Evolutionary conservation across 1,140 invertebrate species (phyloP).

Genomic region (Drosophila lini): DNA sequence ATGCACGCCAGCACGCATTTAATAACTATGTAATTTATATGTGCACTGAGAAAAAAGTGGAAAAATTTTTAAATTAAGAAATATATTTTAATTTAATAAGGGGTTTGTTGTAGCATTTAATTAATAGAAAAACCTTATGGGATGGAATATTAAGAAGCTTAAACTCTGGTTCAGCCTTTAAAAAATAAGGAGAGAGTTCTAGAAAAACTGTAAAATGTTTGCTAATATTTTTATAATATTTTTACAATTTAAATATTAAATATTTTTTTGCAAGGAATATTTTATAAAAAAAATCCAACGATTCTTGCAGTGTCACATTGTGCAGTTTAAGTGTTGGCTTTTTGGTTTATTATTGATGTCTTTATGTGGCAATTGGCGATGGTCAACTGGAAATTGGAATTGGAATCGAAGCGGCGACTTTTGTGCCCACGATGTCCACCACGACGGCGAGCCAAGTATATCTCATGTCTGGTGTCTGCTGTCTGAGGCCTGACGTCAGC

Average conservation of each 20-base stretch:
- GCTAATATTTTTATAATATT: too few relatives aligned
- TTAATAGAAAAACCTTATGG: too few relatives aligned
- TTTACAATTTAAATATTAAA: background rate
- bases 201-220: too few relatives aligned
- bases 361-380: conserved; percentile 70
- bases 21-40: conserved; percentile 25
- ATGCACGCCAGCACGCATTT: conserved; percentile 30
- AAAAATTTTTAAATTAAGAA: background rate
- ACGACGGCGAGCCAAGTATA: background rate
- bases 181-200: too few relatives aligned
- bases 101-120: background rate
- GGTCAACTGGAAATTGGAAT: conserved; percentile 72
- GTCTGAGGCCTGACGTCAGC: conserved; percentile 64
- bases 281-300: background rate
- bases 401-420: conserved; percentile 34
- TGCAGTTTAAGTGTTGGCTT: conserved; percentile 27
- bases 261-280: background rate
- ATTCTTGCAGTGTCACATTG: conserved; percentile 30
- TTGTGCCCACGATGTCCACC: conserved; percentile 39
- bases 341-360: conserved; percentile 68
- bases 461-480: background rate
- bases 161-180: too few relatives aligned
- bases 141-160: too few relatives aligned
- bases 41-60: conserved; percentile 25
- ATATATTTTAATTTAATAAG: too few relatives aligned